phyloP scores from a whole-genome alignment of 2,113 vertebrate genomes.

The Numenius arquata region DNA sequence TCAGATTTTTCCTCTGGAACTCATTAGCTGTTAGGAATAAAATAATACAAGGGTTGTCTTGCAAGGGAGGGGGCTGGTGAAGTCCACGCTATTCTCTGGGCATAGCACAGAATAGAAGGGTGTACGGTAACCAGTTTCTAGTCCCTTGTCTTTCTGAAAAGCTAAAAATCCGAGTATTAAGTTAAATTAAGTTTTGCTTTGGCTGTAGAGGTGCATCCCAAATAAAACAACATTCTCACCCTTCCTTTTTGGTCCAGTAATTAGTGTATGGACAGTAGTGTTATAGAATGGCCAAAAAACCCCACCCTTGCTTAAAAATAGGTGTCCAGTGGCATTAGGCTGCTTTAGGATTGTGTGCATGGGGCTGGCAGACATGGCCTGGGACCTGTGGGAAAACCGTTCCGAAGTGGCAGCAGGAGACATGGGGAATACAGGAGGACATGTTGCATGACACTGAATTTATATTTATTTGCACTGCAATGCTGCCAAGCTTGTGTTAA shows the following conservation, averaged over 20 bases:
- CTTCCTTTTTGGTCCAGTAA: not conserved
- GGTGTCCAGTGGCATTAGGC: not conserved
- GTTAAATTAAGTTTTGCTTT: not conserved
- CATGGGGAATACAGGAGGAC: not conserved
- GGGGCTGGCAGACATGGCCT: not conserved
- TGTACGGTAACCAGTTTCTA: not conserved
- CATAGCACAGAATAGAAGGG: not conserved
- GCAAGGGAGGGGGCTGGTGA: not conserved
- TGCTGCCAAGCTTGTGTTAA: not conserved
- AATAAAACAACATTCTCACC: not conserved
- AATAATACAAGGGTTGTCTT: not conserved
- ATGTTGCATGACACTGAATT: accelerated
- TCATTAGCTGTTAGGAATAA: not conserved
- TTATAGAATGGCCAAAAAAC: not conserved
- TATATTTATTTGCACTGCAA: not conserved
- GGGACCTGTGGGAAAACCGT: not conserved
- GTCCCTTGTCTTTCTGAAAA: not conserved
- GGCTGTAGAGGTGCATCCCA: not conserved
- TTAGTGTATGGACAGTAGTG: accelerated
- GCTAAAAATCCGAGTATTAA: not conserved
- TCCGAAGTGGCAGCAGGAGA: not conserved
- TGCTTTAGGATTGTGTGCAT: accelerated
- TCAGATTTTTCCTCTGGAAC: not conserved
- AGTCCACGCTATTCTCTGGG: not conserved
- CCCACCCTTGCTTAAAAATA: not conserved